phyloP scores from a whole-genome alignment of 2,113 vertebrate genomes.

The Xenus cinereus region DNA sequence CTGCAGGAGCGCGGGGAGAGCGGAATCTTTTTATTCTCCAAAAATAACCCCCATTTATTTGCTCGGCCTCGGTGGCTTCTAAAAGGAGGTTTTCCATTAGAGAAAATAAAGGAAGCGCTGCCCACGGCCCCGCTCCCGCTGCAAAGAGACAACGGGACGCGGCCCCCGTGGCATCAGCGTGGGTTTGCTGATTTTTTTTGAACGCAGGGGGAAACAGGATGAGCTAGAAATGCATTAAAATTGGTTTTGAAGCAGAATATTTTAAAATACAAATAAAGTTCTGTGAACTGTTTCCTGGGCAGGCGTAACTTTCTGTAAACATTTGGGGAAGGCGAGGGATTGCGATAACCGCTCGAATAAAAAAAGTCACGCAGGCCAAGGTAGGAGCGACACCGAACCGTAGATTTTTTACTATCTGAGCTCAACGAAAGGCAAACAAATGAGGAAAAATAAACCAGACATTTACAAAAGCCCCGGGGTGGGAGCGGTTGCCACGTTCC shows the following conservation, averaged over 20 bases:
- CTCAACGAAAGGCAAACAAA: not conserved
- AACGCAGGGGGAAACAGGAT: not conserved
- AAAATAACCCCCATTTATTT: constrained; percentile 16
- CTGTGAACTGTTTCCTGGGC: not conserved
- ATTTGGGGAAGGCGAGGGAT: not conserved
- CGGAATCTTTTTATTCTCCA: constrained; percentile 14
- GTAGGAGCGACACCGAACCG: not conserved
- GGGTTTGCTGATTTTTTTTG: not conserved
- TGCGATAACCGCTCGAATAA: not conserved
- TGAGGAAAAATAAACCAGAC: not conserved
- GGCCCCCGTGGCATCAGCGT: not conserved
- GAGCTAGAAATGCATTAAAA: not conserved
- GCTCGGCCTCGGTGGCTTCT: constrained; percentile 13
- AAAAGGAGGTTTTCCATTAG: constrained; percentile 40
- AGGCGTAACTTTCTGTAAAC: not conserved
- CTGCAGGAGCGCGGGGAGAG: not conserved
- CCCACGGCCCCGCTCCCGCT: not conserved
- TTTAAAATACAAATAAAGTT: not conserved
- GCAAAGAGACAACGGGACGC: not conserved
- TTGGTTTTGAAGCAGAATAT: not conserved
- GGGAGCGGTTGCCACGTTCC: not conserved
- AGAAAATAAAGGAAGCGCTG: not conserved
- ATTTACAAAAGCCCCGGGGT: not conserved
- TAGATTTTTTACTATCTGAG: not conserved
- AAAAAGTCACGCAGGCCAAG: not conserved